A percentile compares a stretch with the other conserved stretches of the same genome.
Conservation (phyloP, 2,888 invertebrate genomes). For the Linnaemya vulpina region DNA sequence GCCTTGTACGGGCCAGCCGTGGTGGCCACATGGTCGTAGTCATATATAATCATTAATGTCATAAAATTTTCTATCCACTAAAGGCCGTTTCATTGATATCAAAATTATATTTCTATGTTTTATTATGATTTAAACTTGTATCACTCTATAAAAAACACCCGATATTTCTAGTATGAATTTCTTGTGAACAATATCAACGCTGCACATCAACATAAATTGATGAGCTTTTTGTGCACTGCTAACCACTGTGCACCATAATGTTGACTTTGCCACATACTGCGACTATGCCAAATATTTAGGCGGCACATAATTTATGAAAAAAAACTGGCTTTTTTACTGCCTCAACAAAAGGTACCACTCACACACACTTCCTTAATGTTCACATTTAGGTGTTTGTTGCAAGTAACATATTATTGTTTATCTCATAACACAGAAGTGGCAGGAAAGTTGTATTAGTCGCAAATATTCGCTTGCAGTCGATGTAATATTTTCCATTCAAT, state of each 20-base stretch:
- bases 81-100: too few species aligned
- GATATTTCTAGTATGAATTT: too few species aligned
- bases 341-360: slow-evolving; percentile 19
- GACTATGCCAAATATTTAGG: slow-evolving; percentile 40
- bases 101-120: too few species aligned
- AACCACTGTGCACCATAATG: slow-evolving; percentile 39
- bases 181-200: too few species aligned
- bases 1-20: too few species aligned
- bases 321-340: neutral
- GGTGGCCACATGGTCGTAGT: too few species aligned
- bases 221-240: neutral
- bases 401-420: slow-evolving; percentile 37
- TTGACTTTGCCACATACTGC: slow-evolving; percentile 25
- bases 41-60: too few species aligned
- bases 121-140: too few species aligned
- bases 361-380: slow-evolving; percentile 18
- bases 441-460: slow-evolving; percentile 8
- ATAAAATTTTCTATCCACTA: too few species aligned
- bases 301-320: slow-evolving; percentile 50
- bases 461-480: neutral
- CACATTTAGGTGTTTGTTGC: slow-evolving; percentile 20
- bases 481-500: slow-evolving; percentile 49
- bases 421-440: slow-evolving; percentile 10
- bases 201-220: too few species aligned
- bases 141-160: too few species aligned